These are phyloP conservation scores for Aquatica leii DNA, from an alignment of 2,888 invertebrate genomes.

Conservation along the genomic window DNA sequence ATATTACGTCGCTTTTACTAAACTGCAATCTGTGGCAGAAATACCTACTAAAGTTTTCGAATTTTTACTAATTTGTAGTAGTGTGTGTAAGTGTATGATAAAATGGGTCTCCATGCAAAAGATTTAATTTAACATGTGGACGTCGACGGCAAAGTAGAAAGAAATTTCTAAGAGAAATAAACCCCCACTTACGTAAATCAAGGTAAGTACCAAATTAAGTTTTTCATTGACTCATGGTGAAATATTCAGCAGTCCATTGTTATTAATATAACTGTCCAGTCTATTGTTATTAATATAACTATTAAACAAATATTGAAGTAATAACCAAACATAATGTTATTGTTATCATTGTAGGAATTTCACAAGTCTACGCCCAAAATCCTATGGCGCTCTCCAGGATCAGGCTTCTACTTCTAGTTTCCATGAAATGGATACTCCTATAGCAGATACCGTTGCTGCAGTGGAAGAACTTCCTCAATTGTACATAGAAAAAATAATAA, in stretches of 20 bases:
- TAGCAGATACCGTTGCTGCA: background rate
- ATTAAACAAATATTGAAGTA: no score
- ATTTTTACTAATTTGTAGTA: background rate
- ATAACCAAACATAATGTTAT: background rate
- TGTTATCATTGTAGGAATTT: background rate
- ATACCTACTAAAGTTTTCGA: background rate
- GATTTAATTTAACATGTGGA: background rate
- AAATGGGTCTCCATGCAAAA: background rate
- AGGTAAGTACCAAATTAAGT: slow-evolving; percentile 1
- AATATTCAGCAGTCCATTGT: slow-evolving; percentile 1
- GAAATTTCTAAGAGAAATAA: slow-evolving; percentile 1
- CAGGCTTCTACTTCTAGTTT: no score
- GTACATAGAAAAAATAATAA: background rate
- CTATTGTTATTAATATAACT: background rate
- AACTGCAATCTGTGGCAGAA: background rate
- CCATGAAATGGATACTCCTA: background rate
- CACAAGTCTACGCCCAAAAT: background rate
- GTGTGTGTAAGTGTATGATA: background rate
- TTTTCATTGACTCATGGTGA: background rate
- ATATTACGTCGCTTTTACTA: background rate
- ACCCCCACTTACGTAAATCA: background rate
- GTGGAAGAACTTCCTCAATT: background rate
- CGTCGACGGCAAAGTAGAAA: background rate
- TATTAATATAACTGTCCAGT: background rate
- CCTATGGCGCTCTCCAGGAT: background rate